Evolutionary conservation across 2,888 invertebrate species (phyloP).

Genomic region (Tetheella fluctuosa): DNA sequence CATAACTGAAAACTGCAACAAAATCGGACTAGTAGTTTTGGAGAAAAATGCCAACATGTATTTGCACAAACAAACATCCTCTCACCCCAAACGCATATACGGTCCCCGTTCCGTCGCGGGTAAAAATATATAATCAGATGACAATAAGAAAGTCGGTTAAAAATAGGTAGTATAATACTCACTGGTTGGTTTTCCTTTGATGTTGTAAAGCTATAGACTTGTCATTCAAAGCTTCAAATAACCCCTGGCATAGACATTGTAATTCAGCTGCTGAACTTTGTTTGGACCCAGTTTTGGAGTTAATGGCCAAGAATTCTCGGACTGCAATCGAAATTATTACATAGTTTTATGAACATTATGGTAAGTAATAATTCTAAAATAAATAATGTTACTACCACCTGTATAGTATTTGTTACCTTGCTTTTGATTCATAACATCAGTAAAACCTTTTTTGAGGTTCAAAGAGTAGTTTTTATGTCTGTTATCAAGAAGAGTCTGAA

Average conservation of each 20-base stretch:
- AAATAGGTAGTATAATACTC: constrained; percentile 49
- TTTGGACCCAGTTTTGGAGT: constrained; percentile 67
- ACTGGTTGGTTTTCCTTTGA: constrained; percentile 94
- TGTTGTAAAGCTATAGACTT: constrained; percentile 93
- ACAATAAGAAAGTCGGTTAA: too few species aligned
- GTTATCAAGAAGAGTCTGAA: constrained; percentile 87
- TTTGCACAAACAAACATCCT: too few species aligned
- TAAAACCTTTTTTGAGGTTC: constrained; percentile 87
- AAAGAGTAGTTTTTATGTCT: constrained; percentile 89
- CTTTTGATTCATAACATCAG: constrained; percentile 90
- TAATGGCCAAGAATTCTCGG: constrained; percentile 88
- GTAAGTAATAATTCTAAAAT: not conserved
- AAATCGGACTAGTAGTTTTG: too few species aligned
- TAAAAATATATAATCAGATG: not conserved
- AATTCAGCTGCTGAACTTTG: constrained; percentile 88
- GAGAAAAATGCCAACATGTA: too few species aligned
- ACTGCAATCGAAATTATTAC: constrained; percentile 77
- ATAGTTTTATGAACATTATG: not conserved
- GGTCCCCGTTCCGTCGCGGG: too few species aligned
- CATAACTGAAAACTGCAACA: too few species aligned
- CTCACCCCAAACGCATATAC: too few species aligned
- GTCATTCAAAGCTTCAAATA: constrained; percentile 93
- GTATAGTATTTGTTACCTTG: constrained; percentile 87
- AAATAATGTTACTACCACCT: not conserved
- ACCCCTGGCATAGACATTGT: constrained; percentile 89